Evolutionary conservation across 2,888 invertebrate species (phyloP).

Genomic region (Thelaira solivaga): DNA sequence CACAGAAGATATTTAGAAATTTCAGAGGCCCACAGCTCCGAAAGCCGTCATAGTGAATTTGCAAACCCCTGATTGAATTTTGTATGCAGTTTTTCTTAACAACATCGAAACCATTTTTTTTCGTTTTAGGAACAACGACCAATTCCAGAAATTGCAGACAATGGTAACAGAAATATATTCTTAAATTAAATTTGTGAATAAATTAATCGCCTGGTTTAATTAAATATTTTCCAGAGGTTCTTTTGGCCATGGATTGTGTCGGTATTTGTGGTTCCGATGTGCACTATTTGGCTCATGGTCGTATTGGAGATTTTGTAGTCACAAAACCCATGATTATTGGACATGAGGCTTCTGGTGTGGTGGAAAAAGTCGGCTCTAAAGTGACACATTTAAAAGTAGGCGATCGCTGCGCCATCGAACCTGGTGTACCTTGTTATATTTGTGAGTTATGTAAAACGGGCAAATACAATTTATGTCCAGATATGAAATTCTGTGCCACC

Average conservation of each 20-base stretch:
- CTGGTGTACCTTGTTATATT: constrained; percentile 90
- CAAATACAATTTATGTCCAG: constrained; percentile 92
- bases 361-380: constrained; percentile 84
- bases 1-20: too few species aligned
- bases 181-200: too few species aligned
- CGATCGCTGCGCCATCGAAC: constrained; percentile 96
- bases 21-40: too few species aligned
- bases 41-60: too few species aligned
- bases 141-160: constrained; percentile 85
- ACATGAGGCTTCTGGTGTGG: constrained; percentile 92
- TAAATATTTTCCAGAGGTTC: constrained; percentile 71
- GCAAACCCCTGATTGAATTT: too few species aligned
- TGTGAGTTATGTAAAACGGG: constrained; percentile 92
- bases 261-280: constrained; percentile 99
- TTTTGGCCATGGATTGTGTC: constrained; percentile 91
- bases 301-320: constrained; percentile 91
- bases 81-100: too few species aligned
- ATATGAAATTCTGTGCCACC: constrained; percentile 95
- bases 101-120: neutral
- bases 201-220: neutral
- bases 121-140: constrained; percentile 86
- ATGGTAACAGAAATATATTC: too few species aligned
- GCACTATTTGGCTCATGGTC: constrained; percentile 91
- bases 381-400: constrained; percentile 86
- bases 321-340: constrained; percentile 95